Percentiles rank a stretch among this genome's conserved stretches.
Conservation (phyloP, 2,797 vertebrate genomes). For the Lerista edwardsae region DNA sequence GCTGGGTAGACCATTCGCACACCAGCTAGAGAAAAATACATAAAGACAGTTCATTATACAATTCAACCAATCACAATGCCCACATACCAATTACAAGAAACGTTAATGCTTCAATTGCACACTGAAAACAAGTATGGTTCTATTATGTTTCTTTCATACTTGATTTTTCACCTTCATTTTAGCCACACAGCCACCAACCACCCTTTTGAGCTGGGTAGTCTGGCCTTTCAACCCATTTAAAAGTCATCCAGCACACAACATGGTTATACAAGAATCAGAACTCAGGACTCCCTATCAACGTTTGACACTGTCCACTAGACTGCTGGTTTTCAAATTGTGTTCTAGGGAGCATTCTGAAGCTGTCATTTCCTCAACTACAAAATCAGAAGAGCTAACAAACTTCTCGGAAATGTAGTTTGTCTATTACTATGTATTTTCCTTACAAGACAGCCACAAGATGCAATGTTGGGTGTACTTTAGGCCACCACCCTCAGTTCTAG, state of each 20-base stretch:
- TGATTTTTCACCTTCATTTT: neutral
- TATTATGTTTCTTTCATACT: neutral
- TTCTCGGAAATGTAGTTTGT: neutral
- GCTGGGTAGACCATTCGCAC: slow-evolving; percentile 98
- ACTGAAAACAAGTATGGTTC: neutral
- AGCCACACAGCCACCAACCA: neutral
- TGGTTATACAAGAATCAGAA: neutral
- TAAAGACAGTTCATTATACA: neutral
- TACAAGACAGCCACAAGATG: neutral
- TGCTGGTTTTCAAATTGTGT: neutral
- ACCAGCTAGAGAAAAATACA: slow-evolving; percentile 81
- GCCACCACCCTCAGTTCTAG: neutral
- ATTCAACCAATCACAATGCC: neutral
- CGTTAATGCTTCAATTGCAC: neutral
- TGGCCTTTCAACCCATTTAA: no score
- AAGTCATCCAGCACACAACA: neutral
- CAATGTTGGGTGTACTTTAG: neutral
- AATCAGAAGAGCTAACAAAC: neutral
- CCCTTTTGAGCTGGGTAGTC: neutral
- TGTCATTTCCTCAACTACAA: neutral
- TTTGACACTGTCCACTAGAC: neutral
- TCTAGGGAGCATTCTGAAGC: no score
- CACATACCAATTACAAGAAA: no score
- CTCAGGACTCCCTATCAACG: no score
- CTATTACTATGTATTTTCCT: neutral